Conservation (phyloP, 1,140 invertebrate genomes). For the Hyles vespertilio region DNA sequence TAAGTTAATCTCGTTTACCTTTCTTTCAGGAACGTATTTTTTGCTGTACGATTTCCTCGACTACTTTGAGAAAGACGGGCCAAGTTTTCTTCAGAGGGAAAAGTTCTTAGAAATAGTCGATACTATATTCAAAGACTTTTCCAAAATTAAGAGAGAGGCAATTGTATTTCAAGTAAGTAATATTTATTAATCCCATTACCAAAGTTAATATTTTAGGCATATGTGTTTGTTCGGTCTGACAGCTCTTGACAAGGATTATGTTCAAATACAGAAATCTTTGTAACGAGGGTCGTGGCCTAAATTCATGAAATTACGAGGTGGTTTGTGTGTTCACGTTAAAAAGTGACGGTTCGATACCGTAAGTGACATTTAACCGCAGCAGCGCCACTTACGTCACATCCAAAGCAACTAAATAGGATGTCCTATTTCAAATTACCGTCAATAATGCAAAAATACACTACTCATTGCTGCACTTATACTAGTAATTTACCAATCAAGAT, state of each 20-base stretch:
- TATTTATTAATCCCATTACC: background rate
- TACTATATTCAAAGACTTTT: constrained; percentile 91
- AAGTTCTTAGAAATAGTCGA: constrained; percentile 91
- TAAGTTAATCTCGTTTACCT: constrained; percentile 12
- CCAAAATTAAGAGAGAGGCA: constrained; percentile 88
- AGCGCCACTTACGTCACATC: constrained; percentile 5
- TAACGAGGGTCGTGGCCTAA: constrained; percentile 13
- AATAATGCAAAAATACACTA: constrained; percentile 25
- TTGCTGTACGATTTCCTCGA: constrained; percentile 94
- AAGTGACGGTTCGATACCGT: background rate
- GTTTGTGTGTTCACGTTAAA: background rate
- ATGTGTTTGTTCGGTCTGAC: background rate
- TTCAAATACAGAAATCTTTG: constrained; percentile 13
- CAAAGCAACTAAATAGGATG: constrained; percentile 40
- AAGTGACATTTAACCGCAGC: background rate
- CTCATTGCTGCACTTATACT: constrained; percentile 16
- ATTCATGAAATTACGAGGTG: background rate
- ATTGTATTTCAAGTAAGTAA: constrained; percentile 90
- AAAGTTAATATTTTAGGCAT: constrained; percentile 1
- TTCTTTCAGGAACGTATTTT: constrained; percentile 89
- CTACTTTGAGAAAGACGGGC: constrained; percentile 90
- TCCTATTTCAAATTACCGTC: constrained; percentile 38
- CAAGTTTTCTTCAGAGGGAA: constrained; percentile 86
- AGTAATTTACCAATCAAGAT: constrained; percentile 15
- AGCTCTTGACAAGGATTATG: constrained; percentile 12